Base-by-base conservation (phyloP, 2,888 invertebrate genomes). In the Agonopterix heracliana region DNA sequence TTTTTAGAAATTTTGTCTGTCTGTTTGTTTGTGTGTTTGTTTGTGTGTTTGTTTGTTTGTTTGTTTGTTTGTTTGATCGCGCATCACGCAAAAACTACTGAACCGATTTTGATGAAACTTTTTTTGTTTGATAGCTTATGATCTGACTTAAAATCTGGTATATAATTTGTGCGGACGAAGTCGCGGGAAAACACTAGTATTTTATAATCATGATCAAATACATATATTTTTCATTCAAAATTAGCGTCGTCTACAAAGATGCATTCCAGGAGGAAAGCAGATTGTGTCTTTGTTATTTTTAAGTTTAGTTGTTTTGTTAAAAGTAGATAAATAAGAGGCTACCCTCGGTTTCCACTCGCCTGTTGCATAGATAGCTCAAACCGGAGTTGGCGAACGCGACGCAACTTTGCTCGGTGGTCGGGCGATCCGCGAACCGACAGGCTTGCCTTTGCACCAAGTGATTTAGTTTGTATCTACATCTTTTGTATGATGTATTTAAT, bases 401-500 rank as follows among this genome's bases (percentile, higher is more conserved):
- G 57, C 55, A 45, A 49, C 48, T 45, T 41, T 55, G 61, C 49
- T 51, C 46, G 46, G 52, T 49, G 63, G 53, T 55, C 67, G 69
- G 67, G 67, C 71, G 63, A 64, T 69, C 74, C 74, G 70, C 73
- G 63, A 71, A 81, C 81, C 84, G 81, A 79, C 80, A 81, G 86
- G 85, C 87, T 88, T 87, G 87, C 88, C 88, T 85, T 87, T 83
- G 87, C 89, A 88, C 87, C 86, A 88, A 88, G 89, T 89, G 88
- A 88, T 87, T 89, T 87, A 87, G 87, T 88, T 87, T 81, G 81
- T 87, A 87, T 81, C 76, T 78, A 83, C 86, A 86, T 87, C 87
- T 87, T 87, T 87, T 88, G 87, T 88, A 88, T 84, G 86, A 85
- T 87, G 86, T 88, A 87, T 88, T 87, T 86, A 84, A 81, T 84